Evolutionary conservation across 2,113 vertebrate genomes (phyloP).

Genomic region (Indicator maculatus): DNA sequence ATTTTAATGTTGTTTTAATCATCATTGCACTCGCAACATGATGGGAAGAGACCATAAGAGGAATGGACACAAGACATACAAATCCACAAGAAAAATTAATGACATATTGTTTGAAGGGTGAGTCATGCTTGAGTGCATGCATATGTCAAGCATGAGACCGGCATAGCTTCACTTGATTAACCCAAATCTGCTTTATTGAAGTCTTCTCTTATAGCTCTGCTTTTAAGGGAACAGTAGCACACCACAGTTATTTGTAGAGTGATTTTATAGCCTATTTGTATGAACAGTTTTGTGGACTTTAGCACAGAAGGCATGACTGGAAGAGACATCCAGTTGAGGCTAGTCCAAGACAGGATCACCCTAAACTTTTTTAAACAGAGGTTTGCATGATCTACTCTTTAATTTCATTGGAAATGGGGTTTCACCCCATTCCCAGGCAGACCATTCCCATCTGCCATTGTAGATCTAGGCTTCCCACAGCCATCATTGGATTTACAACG

Average conservation of each 20-base stretch:
- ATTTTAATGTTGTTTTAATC: constrained; percentile 3
- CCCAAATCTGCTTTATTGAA: constrained; percentile 56
- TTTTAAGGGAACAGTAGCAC: constrained; percentile 44
- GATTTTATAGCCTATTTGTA: neutral
- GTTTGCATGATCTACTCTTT: neutral
- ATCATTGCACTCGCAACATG: constrained; percentile 2
- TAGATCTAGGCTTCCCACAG: neutral
- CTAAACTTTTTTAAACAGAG: neutral
- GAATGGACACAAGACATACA: constrained; percentile 53
- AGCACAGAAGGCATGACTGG: neutral
- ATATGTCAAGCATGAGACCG: constrained; percentile 41
- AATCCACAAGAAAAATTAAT: constrained; percentile 37
- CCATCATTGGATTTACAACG: fast-evolving
- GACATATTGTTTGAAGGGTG: constrained; percentile 49
- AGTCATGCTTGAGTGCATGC: constrained; percentile 51
- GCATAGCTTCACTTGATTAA: constrained; percentile 58
- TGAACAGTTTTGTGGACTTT: neutral
- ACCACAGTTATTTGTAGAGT: neutral
- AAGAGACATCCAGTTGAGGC: neutral
- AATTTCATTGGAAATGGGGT: neutral
- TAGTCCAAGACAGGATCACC: neutral
- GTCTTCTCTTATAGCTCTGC: constrained; percentile 11
- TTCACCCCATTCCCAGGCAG: neutral
- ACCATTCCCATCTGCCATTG: neutral
- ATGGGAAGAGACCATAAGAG: neutral